Evolutionary conservation across 2,888 invertebrate species (phyloP).

Genomic region (Campopleginae sp.): DNA sequence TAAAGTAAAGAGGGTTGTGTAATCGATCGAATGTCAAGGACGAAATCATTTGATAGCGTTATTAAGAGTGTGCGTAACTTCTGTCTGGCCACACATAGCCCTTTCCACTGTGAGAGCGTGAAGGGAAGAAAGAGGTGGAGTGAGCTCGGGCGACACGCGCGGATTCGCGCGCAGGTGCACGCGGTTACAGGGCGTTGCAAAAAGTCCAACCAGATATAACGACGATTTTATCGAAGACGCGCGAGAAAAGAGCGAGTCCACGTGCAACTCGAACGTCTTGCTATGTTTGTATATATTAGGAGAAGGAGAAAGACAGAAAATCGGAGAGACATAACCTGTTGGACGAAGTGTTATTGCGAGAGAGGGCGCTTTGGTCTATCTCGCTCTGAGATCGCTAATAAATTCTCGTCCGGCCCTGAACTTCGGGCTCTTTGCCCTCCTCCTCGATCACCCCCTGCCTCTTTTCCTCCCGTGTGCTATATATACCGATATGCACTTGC

Average conservation of each 20-base stretch:
- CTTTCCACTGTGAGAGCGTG: neutral
- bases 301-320: constrained; percentile 13
- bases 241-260: constrained; percentile 46
- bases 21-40: constrained; percentile 64
- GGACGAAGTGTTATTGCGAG: constrained; percentile 81
- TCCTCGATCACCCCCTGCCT: constrained; percentile 6
- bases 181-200: constrained; percentile 75
- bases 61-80: constrained; percentile 51
- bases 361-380: constrained; percentile 74
- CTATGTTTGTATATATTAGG: neutral
- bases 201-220: constrained; percentile 74
- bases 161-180: constrained; percentile 68
- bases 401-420: constrained; percentile 77
- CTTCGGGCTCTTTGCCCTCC: constrained; percentile 68
- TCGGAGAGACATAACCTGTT: constrained; percentile 76
- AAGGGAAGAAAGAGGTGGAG: constrained; percentile 36
- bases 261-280: neutral
- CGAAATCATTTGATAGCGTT: constrained; percentile 64
- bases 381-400: constrained; percentile 80
- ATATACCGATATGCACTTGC: constrained; percentile 34
- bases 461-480: neutral
- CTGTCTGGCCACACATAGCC: constrained; percentile 24
- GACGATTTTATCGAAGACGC: constrained; percentile 80
- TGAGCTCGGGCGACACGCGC: constrained; percentile 59
- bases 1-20: constrained; percentile 33